Conservation (phyloP, 2,113 vertebrate species). For the Zosterops japonicus region DNA sequence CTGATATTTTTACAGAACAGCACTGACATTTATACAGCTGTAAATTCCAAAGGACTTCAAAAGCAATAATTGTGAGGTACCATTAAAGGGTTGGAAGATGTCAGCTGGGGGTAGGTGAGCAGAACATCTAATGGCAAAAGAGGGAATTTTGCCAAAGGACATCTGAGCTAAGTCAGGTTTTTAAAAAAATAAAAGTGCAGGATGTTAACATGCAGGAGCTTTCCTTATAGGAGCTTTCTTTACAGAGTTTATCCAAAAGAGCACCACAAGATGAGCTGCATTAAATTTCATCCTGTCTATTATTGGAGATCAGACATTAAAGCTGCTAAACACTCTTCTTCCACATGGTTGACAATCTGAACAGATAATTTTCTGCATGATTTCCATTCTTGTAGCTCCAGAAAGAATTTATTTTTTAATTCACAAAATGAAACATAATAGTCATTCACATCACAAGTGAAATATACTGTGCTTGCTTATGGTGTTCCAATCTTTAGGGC, state of each 20-base stretch:
- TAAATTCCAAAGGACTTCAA: slow-evolving; percentile 8
- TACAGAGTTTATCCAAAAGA: background rate
- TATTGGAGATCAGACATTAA: background rate
- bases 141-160: background rate
- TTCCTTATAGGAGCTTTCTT: background rate
- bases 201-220: background rate
- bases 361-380: background rate
- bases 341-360: background rate
- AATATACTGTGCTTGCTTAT: background rate
- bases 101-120: background rate
- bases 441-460: background rate
- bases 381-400: background rate
- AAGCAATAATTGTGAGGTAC: background rate
- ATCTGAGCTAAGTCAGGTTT: background rate
- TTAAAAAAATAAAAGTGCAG: background rate
- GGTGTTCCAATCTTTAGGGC: background rate
- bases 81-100: background rate
- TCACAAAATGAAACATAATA: background rate
- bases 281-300: background rate
- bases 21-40: slow-evolving; percentile 15
- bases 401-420: background rate
- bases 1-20: background rate
- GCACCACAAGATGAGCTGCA: background rate
- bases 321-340: background rate
- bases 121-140: background rate